Conservation (phyloP, 53 echinoderm and acorn worm genomes). For the Holothuria leucospilota region DNA sequence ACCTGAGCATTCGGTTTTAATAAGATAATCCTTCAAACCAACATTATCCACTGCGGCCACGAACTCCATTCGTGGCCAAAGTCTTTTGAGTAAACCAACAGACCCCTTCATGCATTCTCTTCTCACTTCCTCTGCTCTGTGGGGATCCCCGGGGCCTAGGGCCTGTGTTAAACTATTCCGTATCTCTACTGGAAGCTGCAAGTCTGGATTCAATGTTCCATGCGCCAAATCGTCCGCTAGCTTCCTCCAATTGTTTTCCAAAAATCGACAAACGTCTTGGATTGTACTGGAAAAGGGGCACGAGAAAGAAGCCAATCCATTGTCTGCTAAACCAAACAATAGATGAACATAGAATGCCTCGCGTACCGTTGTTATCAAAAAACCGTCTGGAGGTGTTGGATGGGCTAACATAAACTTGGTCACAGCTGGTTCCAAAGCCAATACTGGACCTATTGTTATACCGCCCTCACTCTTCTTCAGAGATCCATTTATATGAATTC, state of each 20-base stretch:
- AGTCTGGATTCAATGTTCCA: constrained; percentile 59
- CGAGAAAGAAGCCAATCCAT: constrained; percentile 26
- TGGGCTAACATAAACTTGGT: not conserved
- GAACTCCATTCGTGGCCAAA: constrained; percentile 72
- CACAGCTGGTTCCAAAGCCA: not conserved
- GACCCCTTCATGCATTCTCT: constrained; percentile 75
- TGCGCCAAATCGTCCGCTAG: constrained; percentile 65
- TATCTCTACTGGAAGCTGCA: constrained; percentile 46
- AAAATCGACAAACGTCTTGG: constrained; percentile 42
- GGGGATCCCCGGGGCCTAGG: constrained; percentile 49
- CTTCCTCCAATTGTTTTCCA: constrained; percentile 65
- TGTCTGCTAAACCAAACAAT: constrained; percentile 73
- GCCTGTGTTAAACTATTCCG: constrained; percentile 31
- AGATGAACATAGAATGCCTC: constrained; percentile 73
- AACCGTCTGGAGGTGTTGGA: constrained; percentile 65
- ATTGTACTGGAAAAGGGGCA: constrained; percentile 41
- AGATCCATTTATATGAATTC: too few species aligned
- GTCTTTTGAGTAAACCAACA: constrained; percentile 64
- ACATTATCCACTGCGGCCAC: constrained; percentile 53
- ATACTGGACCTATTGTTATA: not conserved
- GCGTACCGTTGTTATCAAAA: constrained; percentile 45
- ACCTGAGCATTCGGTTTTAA: constrained; percentile 56
- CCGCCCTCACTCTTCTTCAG: constrained; percentile 39
- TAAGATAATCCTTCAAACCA: constrained; percentile 30
- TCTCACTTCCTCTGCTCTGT: constrained; percentile 60